Evolutionary conservation across 2,797 vertebrate species (phyloP), one percentile per base, ranked within the genome.

Genomic region (Parotocinclus haroldoi): DNA sequence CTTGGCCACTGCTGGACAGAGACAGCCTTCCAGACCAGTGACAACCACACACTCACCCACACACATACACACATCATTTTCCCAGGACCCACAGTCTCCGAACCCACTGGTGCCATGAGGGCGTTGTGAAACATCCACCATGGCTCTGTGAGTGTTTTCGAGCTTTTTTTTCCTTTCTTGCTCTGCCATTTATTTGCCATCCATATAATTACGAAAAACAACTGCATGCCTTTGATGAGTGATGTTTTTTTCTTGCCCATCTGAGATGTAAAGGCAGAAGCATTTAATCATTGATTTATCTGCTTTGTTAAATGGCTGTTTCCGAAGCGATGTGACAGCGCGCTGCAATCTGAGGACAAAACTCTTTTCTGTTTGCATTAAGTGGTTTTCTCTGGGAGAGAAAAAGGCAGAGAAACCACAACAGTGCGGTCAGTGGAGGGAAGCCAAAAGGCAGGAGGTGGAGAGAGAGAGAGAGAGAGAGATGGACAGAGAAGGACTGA

Each of bases 151-250:
- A 56, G 79, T 76, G 79, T 78, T 81, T 81, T 76, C 53, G 77
- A 75, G 69, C 59, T 84, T 87, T 83, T 85, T 81, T 83, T 76
- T 78, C 81, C 57, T 57, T 58, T 72, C 68, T 76, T 54, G 63
- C 69, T 42, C 69, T 72, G 56, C 72, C 69, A 72, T 69, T 68
- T 73, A 76, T 79, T 76, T 74, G 69, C 66, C 68, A 73, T 78
- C 66, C 42, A 42, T 78, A 58, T 79, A 78, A 81, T 81, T 81
- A 76, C 62, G 72, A 73, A 80, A 74, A 78, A 78, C 64, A 78
- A 80, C 72, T 66, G 45, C 18, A 50, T 64, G 63, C 62, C 54
- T 67, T 68, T 71, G 68, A 67, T 74, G 73, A 77, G 69, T 57
- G 46, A 46, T 61, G 38, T 63, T 71, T 76, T 73, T 75, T 73